Conservation (phyloP, 2,797 vertebrate genomes). For the Oreortyx pictus region DNA sequence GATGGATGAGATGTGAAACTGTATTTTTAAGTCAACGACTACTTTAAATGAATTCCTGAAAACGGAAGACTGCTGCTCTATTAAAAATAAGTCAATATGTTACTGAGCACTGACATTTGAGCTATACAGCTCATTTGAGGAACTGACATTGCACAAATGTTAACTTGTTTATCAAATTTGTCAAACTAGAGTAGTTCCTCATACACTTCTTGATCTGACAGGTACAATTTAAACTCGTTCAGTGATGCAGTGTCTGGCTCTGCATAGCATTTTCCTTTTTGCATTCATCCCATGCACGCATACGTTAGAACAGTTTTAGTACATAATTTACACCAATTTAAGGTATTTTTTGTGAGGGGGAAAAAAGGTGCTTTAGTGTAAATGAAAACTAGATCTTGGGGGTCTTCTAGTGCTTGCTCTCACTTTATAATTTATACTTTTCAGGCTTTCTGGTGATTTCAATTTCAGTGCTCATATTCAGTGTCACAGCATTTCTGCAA, state of each 20-base stretch:
- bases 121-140: background rate
- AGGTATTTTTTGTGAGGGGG: background rate
- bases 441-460: background rate
- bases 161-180: background rate
- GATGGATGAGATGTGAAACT: background rate
- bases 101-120: background rate
- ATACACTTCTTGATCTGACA: background rate
- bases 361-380: background rate
- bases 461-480: background rate
- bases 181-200: background rate
- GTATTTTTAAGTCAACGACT: background rate
- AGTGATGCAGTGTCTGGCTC: background rate
- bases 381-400: background rate
- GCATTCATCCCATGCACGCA: background rate
- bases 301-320: background rate
- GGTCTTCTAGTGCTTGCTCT: background rate
- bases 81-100: conserved; percentile 1
- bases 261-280: background rate
- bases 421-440: background rate
- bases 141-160: background rate
- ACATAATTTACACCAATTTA: background rate
- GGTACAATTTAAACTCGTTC: background rate
- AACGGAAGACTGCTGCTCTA: background rate
- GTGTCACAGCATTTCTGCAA: background rate
- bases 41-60: background rate